Percentiles rank a stretch among this genome's conserved stretches.
Conservation (phyloP, 1,140 invertebrate genomes). For the Caerostris darwini region DNA sequence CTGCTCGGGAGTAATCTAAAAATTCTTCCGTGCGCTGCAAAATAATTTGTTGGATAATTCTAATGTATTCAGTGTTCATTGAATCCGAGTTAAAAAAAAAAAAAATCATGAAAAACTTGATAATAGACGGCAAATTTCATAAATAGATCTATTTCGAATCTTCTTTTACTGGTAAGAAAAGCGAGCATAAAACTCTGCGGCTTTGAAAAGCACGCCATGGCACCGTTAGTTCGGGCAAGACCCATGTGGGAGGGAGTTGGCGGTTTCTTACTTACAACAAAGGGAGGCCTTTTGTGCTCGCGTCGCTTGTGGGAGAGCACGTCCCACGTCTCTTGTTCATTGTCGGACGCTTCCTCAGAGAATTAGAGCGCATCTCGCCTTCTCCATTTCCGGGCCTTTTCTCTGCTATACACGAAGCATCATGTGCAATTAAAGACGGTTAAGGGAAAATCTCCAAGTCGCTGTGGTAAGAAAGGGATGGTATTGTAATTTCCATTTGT, state of each 20-base stretch:
- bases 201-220: not conserved
- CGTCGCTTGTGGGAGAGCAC: not conserved
- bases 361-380: not conserved
- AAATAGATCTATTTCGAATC: not conserved
- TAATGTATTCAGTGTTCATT: too few species aligned
- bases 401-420: not conserved
- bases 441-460: too few species aligned
- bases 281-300: not conserved
- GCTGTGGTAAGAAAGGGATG: too few species aligned
- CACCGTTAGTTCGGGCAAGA: not conserved
- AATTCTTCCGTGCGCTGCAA: too few species aligned
- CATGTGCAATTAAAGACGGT: too few species aligned
- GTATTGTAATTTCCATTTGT: too few species aligned
- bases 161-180: not conserved
- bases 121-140: not conserved
- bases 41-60: too few species aligned
- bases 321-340: not conserved
- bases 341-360: not conserved
- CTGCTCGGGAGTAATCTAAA: too few species aligned
- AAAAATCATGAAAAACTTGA: too few species aligned
- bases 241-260: slow-evolving; percentile 4
- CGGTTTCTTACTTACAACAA: not conserved
- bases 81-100: too few species aligned
- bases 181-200: too few species aligned
- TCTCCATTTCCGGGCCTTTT: not conserved